Conservation (phyloP, 2,113 vertebrate species). For the Callaeas wilsoni region DNA sequence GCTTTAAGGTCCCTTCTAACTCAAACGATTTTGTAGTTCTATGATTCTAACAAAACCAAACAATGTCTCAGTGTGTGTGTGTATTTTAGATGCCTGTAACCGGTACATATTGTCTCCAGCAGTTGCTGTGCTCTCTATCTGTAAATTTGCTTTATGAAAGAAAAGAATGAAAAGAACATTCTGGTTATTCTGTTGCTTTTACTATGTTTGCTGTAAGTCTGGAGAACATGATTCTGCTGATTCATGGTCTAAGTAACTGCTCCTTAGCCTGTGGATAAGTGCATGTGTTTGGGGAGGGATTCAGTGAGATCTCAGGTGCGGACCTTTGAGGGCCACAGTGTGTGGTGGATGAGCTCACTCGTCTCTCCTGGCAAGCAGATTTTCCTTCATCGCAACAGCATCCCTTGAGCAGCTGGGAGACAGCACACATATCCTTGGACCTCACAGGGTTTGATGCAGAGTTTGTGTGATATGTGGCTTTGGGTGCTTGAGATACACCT, state of each 20-base stretch:
- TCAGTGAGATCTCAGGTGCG: accelerated
- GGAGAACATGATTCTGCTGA: not conserved
- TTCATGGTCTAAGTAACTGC: not conserved
- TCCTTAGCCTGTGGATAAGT: not conserved
- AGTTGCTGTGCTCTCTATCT: not conserved
- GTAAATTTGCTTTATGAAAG: not conserved
- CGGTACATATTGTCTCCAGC: not conserved
- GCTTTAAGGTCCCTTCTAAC: not conserved
- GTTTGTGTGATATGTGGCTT: accelerated
- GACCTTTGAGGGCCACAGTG: not conserved
- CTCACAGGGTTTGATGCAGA: not conserved
- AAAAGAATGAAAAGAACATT: not conserved
- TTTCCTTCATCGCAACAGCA: not conserved
- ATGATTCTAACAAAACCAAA: not conserved
- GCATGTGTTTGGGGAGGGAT: not conserved
- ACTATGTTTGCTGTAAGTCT: not conserved
- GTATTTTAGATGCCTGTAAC: not conserved
- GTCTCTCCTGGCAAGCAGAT: not conserved
- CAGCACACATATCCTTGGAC: too few relatives aligned
- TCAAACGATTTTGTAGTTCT: not conserved
- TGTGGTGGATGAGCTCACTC: accelerated
- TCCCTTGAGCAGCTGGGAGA: not conserved
- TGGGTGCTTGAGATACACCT: accelerated
- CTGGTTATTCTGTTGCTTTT: not conserved
- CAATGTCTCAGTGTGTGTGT: accelerated